Percentiles rank a stretch among this genome's conserved stretches.
These are phyloP conservation scores for Cervus canadensis DNA, from an alignment of 2,113 vertebrate species.

Conservation along the genomic window DNA sequence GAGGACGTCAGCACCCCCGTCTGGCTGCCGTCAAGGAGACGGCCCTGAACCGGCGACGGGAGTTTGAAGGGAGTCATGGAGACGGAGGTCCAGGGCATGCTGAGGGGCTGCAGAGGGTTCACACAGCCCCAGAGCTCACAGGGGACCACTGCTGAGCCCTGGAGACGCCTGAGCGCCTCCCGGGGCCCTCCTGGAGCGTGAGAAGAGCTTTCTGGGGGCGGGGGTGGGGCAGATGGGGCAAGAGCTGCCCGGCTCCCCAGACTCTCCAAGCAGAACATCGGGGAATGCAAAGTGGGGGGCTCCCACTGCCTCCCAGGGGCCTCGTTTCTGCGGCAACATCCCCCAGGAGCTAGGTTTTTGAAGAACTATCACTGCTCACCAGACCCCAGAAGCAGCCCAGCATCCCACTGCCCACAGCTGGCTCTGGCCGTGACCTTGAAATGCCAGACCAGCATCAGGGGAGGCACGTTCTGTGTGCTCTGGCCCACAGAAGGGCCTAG, in stretches of 20 bases:
- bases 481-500: neutral
- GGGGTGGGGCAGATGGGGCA: neutral
- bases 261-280: neutral
- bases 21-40: neutral
- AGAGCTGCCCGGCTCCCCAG: neutral
- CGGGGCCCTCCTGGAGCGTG: fast-evolving
- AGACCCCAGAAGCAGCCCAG: neutral
- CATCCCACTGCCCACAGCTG: neutral
- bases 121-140: neutral
- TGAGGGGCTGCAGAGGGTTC: fast-evolving
- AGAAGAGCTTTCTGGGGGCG: fast-evolving
- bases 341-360: neutral
- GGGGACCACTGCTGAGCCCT: neutral
- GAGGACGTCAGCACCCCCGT: neutral
- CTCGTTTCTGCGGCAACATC: neutral
- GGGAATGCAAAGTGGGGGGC: neutral
- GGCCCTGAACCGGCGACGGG: neutral
- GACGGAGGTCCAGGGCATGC: neutral
- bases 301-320: neutral
- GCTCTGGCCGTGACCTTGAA: neutral
- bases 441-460: neutral
- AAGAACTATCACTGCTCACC: fast-evolving
- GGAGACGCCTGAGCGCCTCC: neutral
- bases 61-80: neutral
- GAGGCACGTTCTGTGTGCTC: neutral